phyloP scores from a whole-genome alignment of 92 coral and sea anemone genomes.

The Nematostella vectensis region DNA sequence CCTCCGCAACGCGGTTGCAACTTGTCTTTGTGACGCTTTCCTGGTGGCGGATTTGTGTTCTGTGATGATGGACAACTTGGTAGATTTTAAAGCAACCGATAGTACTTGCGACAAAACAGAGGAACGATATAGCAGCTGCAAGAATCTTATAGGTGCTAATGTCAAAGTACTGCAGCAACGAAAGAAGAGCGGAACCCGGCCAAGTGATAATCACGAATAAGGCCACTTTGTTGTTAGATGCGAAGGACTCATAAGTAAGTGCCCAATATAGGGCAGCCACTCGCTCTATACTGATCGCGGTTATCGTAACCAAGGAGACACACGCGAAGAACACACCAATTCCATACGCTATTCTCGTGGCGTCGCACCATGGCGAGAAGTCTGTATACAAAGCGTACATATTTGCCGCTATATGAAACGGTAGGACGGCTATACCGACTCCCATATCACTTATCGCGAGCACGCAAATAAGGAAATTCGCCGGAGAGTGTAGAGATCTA shows the following conservation, averaged over 20 bases:
- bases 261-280: conserved; percentile 22
- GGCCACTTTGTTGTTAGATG: conserved; percentile 15
- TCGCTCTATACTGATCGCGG: conserved; percentile 21
- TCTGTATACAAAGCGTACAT: background rate
- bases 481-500: conserved; percentile 22
- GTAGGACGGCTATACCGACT: conserved; percentile 19
- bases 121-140: conserved; percentile 15
- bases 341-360: conserved; percentile 23
- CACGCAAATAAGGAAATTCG: conserved; percentile 25
- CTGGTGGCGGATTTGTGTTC: conserved; percentile 21
- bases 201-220: conserved; percentile 9
- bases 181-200: conserved; percentile 13
- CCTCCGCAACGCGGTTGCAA: background rate
- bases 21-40: conserved; percentile 9
- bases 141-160: conserved; percentile 1
- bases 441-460: conserved; percentile 20
- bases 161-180: conserved; percentile 14
- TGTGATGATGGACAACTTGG: conserved; percentile 15
- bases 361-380: conserved; percentile 9
- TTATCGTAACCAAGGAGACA: conserved; percentile 18
- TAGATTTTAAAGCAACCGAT: conserved; percentile 24
- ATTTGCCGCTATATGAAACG: conserved; percentile 22
- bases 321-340: conserved; percentile 20
- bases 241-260: conserved; percentile 17
- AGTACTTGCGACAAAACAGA: conserved; percentile 8